Base-by-base conservation (phyloP, 2,888 invertebrate genomes). In the Drosophila kanekoi region DNA sequence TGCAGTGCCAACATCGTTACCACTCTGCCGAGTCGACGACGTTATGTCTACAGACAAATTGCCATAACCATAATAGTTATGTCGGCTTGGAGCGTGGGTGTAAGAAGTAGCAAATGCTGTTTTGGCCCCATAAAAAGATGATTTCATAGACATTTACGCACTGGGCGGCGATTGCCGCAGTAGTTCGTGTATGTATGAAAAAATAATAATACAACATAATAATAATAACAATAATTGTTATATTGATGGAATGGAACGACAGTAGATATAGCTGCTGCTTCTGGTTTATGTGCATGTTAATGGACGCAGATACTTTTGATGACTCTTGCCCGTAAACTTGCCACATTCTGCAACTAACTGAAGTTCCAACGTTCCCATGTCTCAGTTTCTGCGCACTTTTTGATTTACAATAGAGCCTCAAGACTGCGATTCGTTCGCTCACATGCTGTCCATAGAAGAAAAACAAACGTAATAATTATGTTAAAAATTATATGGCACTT, bases 11-110 rank as follows among this genome's bases (percentile, higher is more conserved):
- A 56, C 60, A 59, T 62, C 56, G 61, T 65, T 67, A 56, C 47
- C 58, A 57, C 48, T 28, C 47, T 57, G 64, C 37, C 66, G 44
- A 51, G 51, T 62, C 68, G 79, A 60, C 76, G 77, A 71, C 78
- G 72, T 87, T 79, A 75, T 84, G 83, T 90, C 89, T 84, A 87
- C 89, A 84, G 89, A 90, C 89, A 89, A 89, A 89, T 89, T 90
- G 89, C 89, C 87, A 89, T 89, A 89, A 88, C 80, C 87, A 88
- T 90, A 84, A 87, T 79, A 83, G 87, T 82, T 83, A 79, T 77
- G 56, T 47, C 59, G 20, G 62, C 20, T 28, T 41, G 37, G 13
- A 44, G 35, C 49, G 54, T 75, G 77, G 68, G 61, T 64, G 75
- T 28, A 49, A 44, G 65, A 54, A 54, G 59, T 66, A 49, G 61